Conservation (phyloP, 2,888 invertebrate genomes). For the Amphipoea oculea region DNA sequence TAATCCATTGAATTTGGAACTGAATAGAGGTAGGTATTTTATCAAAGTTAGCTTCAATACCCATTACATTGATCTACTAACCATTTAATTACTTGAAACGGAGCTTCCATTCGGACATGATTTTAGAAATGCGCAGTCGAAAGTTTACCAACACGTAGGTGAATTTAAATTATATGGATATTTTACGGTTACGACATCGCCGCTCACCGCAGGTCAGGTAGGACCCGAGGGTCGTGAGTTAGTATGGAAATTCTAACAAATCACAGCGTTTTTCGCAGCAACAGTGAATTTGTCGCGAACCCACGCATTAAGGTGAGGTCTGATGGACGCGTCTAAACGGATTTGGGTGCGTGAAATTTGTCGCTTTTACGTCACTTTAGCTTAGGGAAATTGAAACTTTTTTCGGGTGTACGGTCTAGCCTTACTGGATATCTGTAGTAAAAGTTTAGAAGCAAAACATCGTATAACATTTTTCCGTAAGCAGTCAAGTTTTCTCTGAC, state of each 20-base stretch:
- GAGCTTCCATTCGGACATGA: conserved; percentile 25
- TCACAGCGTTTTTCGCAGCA: conserved; percentile 63
- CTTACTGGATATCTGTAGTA: neutral
- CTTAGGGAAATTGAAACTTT: conserved; percentile 16
- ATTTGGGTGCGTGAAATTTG: conserved; percentile 44
- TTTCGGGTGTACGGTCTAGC: neutral
- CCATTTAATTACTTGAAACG: conserved; percentile 39
- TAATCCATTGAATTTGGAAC: conserved; percentile 37
- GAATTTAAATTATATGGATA: conserved; percentile 57
- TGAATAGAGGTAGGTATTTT: conserved; percentile 43
- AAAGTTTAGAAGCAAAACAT: neutral
- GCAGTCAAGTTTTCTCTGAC: neutral
- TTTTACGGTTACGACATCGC: conserved; percentile 59
- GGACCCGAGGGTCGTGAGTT: conserved; percentile 55
- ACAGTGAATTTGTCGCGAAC: conserved; percentile 62
- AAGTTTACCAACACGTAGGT: conserved; percentile 49
- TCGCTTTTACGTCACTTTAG: conserved; percentile 41
- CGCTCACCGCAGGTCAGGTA: conserved; percentile 59
- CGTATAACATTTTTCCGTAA: neutral
- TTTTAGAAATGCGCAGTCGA: conserved; percentile 44
- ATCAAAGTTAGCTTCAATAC: conserved; percentile 42
- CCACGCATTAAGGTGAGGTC: conserved; percentile 56
- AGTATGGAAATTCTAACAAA: conserved; percentile 68
- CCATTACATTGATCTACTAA: conserved; percentile 28
- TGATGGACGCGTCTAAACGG: conserved; percentile 45